Evolutionary conservation across 2,113 vertebrate species (phyloP), one percentile per base, ranked within the genome.

Genomic region (Ictalurus punctatus): DNA sequence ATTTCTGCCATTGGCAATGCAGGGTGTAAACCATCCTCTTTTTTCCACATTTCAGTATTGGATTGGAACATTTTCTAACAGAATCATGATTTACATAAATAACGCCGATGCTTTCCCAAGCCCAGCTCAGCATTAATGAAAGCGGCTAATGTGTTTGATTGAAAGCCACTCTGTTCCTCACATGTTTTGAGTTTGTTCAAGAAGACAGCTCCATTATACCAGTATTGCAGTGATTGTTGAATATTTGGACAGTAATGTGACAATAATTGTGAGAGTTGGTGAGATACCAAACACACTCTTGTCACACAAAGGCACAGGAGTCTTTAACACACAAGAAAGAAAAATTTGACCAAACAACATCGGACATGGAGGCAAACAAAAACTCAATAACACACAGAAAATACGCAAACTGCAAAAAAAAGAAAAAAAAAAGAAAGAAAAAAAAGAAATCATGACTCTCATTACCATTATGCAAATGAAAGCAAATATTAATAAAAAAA

Each of bases 21-120:
- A 17, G 65, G 61, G 52, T 81, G 65, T 82, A 13, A 52, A 73
- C 73, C 56, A 61, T 37, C 19, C 17, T 25, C n/a, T 82, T 37
- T 81, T 89, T 65, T 87, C 40, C 73, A 52, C 79, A 85, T 89
- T 88, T 81, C 76, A 83, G 48, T 76, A n/a, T 44, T 80, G 85
- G 81, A 83, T 82, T 86, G 86, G 71, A 69, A 78, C 37, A 76
- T 87, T 87, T 86, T 88, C 85, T 89, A 59, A 89, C 83, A 74
- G 56, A 27, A 59, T 83, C 58, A 63, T 44, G 37, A 40, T 61
- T 61, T 83, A 61, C 58, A 83, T 61, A 83, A 83, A 83, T 61
- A 37, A 37, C 17, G 1, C 1, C 4, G 30, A 61, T 48, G 82
- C 78, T 85, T 74, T 67, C 76, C 88, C 85, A 87, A 80, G 79